phyloP scores from a whole-genome alignment of 2,797 vertebrate genomes.

The Rhinoraja longicauda region DNA sequence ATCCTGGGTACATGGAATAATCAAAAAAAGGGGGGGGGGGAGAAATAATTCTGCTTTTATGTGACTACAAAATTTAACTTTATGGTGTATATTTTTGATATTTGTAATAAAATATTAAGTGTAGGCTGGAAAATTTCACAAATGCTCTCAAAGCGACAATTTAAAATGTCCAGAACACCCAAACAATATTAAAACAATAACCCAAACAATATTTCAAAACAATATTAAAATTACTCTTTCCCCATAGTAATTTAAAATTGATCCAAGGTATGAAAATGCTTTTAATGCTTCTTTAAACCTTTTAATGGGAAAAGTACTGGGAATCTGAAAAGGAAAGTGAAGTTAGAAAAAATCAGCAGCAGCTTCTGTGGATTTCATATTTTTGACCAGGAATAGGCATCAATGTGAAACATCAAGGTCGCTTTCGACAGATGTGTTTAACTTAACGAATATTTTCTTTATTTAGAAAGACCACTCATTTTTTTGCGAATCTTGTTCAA shows the following conservation, averaged over 20 bases:
- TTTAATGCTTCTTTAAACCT: too few species aligned
- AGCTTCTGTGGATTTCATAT: too few species aligned
- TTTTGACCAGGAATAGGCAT: too few species aligned
- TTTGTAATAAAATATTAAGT: not conserved
- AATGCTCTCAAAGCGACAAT: not conserved
- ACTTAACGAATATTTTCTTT: not conserved
- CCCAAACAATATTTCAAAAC: not conserved
- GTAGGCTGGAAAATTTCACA: not conserved
- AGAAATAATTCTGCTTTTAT: not conserved
- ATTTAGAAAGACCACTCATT: not conserved
- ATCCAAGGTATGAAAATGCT: not conserved
- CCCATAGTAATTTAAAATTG: not conserved
- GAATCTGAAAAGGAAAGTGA: too few species aligned
- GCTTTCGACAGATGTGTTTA: too few species aligned
- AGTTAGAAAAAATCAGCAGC: too few species aligned
- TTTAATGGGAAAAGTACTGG: too few species aligned
- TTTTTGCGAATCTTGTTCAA: not conserved
- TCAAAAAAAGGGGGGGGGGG: too few species aligned
- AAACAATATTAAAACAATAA: not conserved
- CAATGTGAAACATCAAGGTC: too few species aligned
- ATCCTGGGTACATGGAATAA: not conserved
- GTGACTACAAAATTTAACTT: not conserved
- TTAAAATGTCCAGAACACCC: not conserved
- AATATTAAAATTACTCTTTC: not conserved
- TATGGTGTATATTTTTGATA: not conserved